Evolutionary conservation across 2,888 invertebrate species (phyloP).

Genomic region (Heliconius hortense): DNA sequence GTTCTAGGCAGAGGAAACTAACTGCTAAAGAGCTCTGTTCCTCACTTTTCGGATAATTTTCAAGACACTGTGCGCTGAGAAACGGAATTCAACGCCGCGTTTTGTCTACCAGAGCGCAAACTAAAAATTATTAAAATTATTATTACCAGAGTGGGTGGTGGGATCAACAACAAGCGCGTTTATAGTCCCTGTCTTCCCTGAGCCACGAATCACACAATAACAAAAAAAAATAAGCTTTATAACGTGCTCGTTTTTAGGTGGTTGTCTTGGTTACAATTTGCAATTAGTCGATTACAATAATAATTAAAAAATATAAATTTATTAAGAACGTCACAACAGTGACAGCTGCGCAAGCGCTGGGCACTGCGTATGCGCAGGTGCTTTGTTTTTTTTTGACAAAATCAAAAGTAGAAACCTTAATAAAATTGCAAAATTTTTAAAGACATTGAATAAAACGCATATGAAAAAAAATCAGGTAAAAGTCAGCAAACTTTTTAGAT

Average conservation of each 20-base stretch:
- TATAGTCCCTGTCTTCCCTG: background rate
- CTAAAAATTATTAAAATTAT: background rate
- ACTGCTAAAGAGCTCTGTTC: too few relatives aligned
- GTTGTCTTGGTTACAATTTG: constrained; percentile 54
- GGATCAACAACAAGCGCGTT: background rate
- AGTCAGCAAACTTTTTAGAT: background rate
- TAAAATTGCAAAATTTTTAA: too few relatives aligned
- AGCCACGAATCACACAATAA: background rate
- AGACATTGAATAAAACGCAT: too few relatives aligned
- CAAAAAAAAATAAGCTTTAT: background rate
- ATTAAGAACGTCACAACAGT: constrained; percentile 64
- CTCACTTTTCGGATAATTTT: too few relatives aligned
- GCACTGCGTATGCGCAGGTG: constrained; percentile 66
- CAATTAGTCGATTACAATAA: constrained; percentile 71
- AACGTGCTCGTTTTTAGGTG: background rate
- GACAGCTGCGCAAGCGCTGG: constrained; percentile 72
- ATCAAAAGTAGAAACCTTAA: constrained; percentile 50
- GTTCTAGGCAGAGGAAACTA: too few relatives aligned
- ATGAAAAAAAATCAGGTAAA: too few relatives aligned
- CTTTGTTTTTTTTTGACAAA: constrained; percentile 63
- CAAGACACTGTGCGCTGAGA: background rate
- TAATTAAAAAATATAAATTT: constrained; percentile 53
- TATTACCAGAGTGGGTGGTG: background rate
- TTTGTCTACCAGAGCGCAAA: background rate
- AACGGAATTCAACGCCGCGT: background rate